Base-by-base conservation (phyloP, 2,888 invertebrate genomes). In the Synergus itoensis region DNA sequence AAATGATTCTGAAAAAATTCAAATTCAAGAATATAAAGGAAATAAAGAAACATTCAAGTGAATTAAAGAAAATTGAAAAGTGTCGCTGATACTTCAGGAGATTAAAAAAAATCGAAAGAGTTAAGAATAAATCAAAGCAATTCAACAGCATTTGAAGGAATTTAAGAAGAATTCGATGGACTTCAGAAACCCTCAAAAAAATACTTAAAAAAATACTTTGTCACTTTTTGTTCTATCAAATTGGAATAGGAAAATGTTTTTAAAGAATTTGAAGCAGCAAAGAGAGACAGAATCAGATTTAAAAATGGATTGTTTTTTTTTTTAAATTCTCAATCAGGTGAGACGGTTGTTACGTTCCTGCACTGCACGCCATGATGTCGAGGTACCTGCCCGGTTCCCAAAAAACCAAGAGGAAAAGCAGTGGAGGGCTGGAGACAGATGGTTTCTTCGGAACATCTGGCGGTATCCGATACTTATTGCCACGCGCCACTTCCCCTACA, bases 401-500 rank as follows among this genome's bases (percentile, higher is more conserved):
- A 83, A 80, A 81, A 82, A 75, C 77, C 80, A 76, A 77, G 79
- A 80, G 82, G 81, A 81, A 84, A 84, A 84, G 82, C 82, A 82
- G 81, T 80, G 79, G 80, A 80, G 79, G 80, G 81, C 77, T 77
- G 82, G 81, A 84, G 85, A 85, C 91, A 88, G 90, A 89, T 84
- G 87, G 86, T 83, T 84, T 86, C 84, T 85, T 85, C 84, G 85
- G 85, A 89, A 88, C 90, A 89, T 89, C 90, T 89, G 89, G 88
- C 88, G 88, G 86, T 86, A 88, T 87, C 87, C 87, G 85, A 89
- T 87, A 87, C 87, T 86, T 87, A 89, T 87, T 89, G 91, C 90
- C 91, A 91, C 91, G 91, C 91, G 91, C 91, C 91, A 87, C 85
- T 86, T 87, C 87, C 87, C 87, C 87, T 87, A 87, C 85, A 82